Evolutionary conservation across 2,888 invertebrate species (phyloP), one percentile per base, ranked within the genome.

Genomic region (Leptopilina myrica): DNA sequence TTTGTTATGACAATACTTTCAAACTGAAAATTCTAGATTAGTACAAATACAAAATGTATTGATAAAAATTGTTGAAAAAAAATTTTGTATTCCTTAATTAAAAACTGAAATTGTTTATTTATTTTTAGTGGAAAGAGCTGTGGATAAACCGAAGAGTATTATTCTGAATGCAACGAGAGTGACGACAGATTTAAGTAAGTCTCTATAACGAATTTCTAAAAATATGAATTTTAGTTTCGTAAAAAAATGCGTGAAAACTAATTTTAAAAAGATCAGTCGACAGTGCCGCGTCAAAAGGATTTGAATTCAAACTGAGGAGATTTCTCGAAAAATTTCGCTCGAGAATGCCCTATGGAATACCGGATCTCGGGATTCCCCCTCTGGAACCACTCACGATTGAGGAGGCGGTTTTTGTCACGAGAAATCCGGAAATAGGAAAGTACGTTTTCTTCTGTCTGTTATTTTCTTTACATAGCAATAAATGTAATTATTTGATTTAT

Each of bases 121-220:
- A 20, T 15, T 64, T 83, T 40, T 81, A 90, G 91, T 91, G 77
- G 86, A 80, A 46, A 88, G 84, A 49, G 90, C 89, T 1, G 90
- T 89, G 49, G 90, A 89, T 78, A 89, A 84, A 76, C 90, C 90
- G 11, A 87, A 86, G 78, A 88, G 84, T 76, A 85, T 90, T 67
- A 78, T 90, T 67, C 85, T 88, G 79, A 89, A 91, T 76, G 90
- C 90, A 0, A 89, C 89, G n/a, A 85, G 88, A 33, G 87, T 84
- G 77, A 90, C 90, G 33, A 89, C 88, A 8, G 88, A 90, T 82
- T 86, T 86, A 81, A 90, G 90, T 91, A 86, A 90, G 90, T 90
- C 78, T 78, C 46, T 53, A 77, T 65, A 65, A 64, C 33, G 9
- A n/a, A 14, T 11, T 76, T 64, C 1, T 9, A 12, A 49, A 11